Base-by-base conservation (phyloP, 2,888 invertebrate species). In the Yponomeuta evonymella region DNA sequence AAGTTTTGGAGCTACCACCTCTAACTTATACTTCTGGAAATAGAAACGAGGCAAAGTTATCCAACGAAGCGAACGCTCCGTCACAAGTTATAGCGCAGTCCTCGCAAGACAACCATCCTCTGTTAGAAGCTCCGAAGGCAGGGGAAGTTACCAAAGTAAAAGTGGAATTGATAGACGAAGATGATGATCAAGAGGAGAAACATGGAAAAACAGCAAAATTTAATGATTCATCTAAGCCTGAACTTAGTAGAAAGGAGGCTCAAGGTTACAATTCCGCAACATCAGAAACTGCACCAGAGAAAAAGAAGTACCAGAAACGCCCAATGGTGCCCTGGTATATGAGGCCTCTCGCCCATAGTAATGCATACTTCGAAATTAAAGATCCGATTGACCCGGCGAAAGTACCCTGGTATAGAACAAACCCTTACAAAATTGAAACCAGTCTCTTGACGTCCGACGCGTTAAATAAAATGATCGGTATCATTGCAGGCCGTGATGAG, bases 401-500 rank as follows among this genome's bases (percentile, higher is more conserved):
- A 58, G 15, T 15, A 15, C 51, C 51, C 5, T 58, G 51, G 51
- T 58, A 58, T 15, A 12, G 15, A 58, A 12, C 15, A 58, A 58
- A 58, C 51, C 51, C 51, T 2, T 58, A 15, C 51, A 58, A 58
- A 65, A 29, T 30, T 15, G 43, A n/a, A n/a, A 78, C 79, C 11
- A 72, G 72, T 69, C 75, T 81, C 15, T 75, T 82, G 67, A 77
- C 81, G 15, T 67, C 78, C 66, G 90, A 89, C 72, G 84, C 89
- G 10, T 78, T 90, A 2, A 81, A 84, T 70, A 89, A 87, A 83
- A 87, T 90, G 82, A 74, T 90, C 33, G 75, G 72, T 71, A 3
- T 33, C 12, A 29, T 65, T 11, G 65, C 23, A 65, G 11, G 33
- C 33, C 29, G 12, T 4, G 12, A 9, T 3, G 29, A 65, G 10